Conservation (phyloP, 2,113 vertebrate genomes). For the Osmerus mordax region DNA sequence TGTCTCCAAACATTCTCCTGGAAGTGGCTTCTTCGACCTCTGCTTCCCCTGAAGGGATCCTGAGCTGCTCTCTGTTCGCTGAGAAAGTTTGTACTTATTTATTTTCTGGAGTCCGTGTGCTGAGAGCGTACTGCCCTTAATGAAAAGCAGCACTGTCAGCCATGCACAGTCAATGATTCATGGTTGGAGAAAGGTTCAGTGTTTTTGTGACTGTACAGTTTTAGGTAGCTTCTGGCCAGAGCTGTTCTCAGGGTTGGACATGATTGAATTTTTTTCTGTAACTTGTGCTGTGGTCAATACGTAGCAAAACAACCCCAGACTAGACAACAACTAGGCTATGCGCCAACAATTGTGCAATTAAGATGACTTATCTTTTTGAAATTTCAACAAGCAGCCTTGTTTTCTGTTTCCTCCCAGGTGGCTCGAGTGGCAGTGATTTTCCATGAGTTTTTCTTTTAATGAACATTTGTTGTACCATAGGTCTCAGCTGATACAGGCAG, state of each 20-base stretch:
- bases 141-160: conserved; percentile 74
- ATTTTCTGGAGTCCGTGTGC: conserved; percentile 26
- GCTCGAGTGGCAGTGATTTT: no score
- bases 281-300: conserved; percentile 20
- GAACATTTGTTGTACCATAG: no score
- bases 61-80: conserved; percentile 1
- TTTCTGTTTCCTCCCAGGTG: background rate
- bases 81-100: conserved; percentile 18
- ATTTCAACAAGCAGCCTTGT: background rate
- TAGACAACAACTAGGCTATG: background rate
- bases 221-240: conserved; percentile 29
- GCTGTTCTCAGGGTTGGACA: conserved; percentile 55
- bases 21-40: conserved; percentile 25
- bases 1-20: background rate
- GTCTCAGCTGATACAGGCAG: no score
- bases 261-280: conserved; percentile 56
- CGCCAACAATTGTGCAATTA: no score
- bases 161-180: conserved; percentile 59
- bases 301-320: conserved; percentile 28
- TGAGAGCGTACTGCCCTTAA: conserved; percentile 38
- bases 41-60: conserved; percentile 3
- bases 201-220: conserved; percentile 52
- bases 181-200: conserved; percentile 68
- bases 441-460: no score
- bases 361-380: no score